Evolutionary conservation across 1,140 invertebrate species (phyloP).

Genomic region (Ostrea edulis): DNA sequence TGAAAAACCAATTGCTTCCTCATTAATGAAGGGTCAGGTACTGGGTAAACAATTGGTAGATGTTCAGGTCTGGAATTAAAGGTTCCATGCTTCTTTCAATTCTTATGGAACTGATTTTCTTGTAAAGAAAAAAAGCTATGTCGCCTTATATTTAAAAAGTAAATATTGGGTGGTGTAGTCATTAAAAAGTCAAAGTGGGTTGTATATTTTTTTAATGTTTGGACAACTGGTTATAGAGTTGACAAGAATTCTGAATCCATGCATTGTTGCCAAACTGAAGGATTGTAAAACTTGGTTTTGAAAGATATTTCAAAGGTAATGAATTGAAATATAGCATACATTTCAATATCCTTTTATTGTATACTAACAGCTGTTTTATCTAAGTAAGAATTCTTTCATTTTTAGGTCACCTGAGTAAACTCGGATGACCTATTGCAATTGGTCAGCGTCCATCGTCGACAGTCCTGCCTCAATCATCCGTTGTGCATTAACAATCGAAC

Average conservation of each 20-base stretch:
- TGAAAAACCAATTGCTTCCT: slow-evolving; percentile 10
- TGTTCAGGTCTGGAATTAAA: slow-evolving; percentile 27
- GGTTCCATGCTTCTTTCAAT: slow-evolving; percentile 16
- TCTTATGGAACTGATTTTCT: slow-evolving; percentile 18
- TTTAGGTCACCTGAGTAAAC: no score
- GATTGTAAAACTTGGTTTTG: slow-evolving; percentile 7
- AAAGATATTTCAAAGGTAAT: not conserved
- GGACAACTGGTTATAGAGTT: not conserved
- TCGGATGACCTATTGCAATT: no score
- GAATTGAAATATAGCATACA: not conserved
- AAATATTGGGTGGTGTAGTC: slow-evolving; percentile 34
- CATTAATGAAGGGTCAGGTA: slow-evolving; percentile 38
- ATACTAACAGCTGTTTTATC: not conserved
- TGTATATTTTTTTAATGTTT: no score
- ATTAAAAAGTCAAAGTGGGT: not conserved
- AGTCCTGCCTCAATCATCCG: no score
- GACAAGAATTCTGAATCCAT: not conserved
- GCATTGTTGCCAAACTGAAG: not conserved
- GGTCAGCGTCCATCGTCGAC: no score
- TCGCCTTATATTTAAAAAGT: slow-evolving; percentile 29
- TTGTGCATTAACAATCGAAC: no score
- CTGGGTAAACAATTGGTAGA: slow-evolving; percentile 32
- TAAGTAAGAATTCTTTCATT: not conserved
- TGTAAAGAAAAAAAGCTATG: slow-evolving; percentile 24
- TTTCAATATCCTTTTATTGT: not conserved